Percentiles rank a stretch among this genome's conserved stretches.
These are phyloP conservation scores for Ochotona princeps DNA, from an alignment of 2,113 vertebrate genomes.

Conservation along the genomic window DNA sequence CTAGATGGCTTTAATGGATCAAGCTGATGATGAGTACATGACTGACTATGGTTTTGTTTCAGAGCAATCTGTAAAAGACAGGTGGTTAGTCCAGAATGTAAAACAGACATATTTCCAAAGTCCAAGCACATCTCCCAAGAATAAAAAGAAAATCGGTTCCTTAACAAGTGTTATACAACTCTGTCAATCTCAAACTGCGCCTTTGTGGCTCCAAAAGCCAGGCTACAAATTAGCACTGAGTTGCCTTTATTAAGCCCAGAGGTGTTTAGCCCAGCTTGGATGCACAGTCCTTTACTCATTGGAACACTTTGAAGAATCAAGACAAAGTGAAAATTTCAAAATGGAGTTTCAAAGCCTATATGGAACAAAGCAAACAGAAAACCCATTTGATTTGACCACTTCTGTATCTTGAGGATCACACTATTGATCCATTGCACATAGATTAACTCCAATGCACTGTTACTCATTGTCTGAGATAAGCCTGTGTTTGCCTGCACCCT, in stretches of 20 bases:
- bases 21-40: not conserved
- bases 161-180: slow-evolving; percentile 27
- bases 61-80: not conserved
- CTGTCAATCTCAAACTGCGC: slow-evolving; percentile 2
- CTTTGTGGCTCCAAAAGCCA: slow-evolving; percentile 59
- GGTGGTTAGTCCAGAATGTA: not conserved
- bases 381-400: slow-evolving; percentile 56
- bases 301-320: slow-evolving; percentile 59
- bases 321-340: slow-evolving; percentile 66
- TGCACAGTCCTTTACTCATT: slow-evolving; percentile 49
- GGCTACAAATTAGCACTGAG: slow-evolving; percentile 66
- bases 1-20: not conserved
- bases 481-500: slow-evolving; percentile 58
- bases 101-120: slow-evolving; percentile 66
- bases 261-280: slow-evolving; percentile 35
- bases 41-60: slow-evolving; percentile 19
- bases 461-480: slow-evolving; percentile 34
- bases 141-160: not conserved
- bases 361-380: slow-evolving; percentile 63
- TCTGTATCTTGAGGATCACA: slow-evolving; percentile 60
- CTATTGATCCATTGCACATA: slow-evolving; percentile 54
- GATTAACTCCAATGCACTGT: slow-evolving; percentile 52
- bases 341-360: slow-evolving; percentile 62
- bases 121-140: slow-evolving; percentile 42
- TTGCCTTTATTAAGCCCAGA: slow-evolving; percentile 35